Percentiles rank a stretch among this genome's conserved stretches.
These are phyloP conservation scores for Abramis brama DNA, from an alignment of 2,113 vertebrate species.

Conservation along the genomic window DNA sequence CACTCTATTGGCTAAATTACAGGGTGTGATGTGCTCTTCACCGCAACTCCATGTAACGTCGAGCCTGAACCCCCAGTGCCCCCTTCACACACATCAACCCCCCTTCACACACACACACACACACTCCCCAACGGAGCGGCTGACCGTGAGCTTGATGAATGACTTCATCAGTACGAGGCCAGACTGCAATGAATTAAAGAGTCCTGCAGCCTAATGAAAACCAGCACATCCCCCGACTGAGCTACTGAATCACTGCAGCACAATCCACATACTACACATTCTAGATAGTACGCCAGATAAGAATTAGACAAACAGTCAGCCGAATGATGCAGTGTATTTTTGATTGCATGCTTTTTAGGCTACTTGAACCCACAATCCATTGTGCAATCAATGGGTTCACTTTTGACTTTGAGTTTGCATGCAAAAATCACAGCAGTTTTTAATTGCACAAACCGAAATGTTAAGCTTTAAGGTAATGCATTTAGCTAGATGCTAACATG, in stretches of 20 bases:
- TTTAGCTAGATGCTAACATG: background rate
- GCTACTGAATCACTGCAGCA: background rate
- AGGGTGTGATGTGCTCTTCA: conserved; percentile 76
- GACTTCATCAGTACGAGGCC: conserved; percentile 80
- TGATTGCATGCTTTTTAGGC: background rate
- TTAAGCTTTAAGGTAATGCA: background rate
- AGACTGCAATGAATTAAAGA: conserved; percentile 77
- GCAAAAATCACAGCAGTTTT: background rate
- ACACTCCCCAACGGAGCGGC: conserved; percentile 54
- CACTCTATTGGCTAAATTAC: conserved; percentile 75
- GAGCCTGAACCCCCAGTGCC: conserved; percentile 70
- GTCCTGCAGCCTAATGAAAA: conserved; percentile 79
- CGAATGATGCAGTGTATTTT: no score
- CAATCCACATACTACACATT: background rate
- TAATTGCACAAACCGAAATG: background rate
- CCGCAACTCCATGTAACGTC: conserved; percentile 72
- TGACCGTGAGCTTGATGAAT: conserved; percentile 76
- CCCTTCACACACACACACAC: conserved; percentile 32
- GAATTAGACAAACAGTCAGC: no score
- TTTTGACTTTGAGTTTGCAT: background rate
- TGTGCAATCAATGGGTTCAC: background rate
- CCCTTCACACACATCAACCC: conserved; percentile 41
- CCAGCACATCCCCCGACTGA: conserved; percentile 69
- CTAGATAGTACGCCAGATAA: background rate
- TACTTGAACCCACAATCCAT: background rate